Evolutionary conservation across 2,888 invertebrate species (phyloP).

Genomic region (Octonoba sinensis): DNA sequence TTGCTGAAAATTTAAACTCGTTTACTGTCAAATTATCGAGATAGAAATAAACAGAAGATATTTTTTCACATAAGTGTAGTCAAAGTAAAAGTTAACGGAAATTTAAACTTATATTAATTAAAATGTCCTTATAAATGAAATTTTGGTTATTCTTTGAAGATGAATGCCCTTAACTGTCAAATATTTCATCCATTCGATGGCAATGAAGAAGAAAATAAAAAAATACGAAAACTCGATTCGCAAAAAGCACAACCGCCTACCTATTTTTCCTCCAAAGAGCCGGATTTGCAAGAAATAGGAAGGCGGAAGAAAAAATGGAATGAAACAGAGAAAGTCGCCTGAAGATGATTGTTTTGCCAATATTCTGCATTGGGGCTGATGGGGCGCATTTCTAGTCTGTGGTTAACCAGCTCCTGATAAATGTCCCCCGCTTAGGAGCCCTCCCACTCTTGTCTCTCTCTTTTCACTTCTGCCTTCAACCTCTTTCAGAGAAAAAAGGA

Average conservation of each 20-base stretch:
- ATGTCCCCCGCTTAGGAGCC: conserved; percentile 54
- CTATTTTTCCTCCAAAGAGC: too few relatives aligned
- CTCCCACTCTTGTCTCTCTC: conserved; percentile 38
- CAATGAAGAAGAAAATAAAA: conserved; percentile 8
- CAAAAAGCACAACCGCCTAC: background rate
- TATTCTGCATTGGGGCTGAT: conserved; percentile 50
- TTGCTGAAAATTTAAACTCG: background rate
- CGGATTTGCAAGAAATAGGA: too few relatives aligned
- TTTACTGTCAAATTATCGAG: too few relatives aligned
- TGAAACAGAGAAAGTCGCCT: conserved; percentile 10
- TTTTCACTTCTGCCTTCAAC: conserved; percentile 12
- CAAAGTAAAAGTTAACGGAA: too few relatives aligned
- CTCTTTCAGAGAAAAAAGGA: conserved; percentile 21
- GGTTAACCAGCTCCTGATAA: conserved; percentile 63
- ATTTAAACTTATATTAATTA: too few relatives aligned
- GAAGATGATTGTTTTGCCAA: conserved; percentile 65
- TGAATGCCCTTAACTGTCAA: too few relatives aligned
- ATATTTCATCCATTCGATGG: too few relatives aligned
- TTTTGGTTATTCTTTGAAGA: too few relatives aligned
- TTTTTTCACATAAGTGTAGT: conserved; percentile 20
- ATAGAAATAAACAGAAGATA: conserved; percentile 20
- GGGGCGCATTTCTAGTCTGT: conserved; percentile 54
- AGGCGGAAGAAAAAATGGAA: background rate
- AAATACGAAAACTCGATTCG: background rate
- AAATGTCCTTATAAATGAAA: too few relatives aligned